These are phyloP conservation scores for Gryon sp. DNA, from an alignment of 1,140 invertebrate genomes.

Conservation along the genomic window DNA sequence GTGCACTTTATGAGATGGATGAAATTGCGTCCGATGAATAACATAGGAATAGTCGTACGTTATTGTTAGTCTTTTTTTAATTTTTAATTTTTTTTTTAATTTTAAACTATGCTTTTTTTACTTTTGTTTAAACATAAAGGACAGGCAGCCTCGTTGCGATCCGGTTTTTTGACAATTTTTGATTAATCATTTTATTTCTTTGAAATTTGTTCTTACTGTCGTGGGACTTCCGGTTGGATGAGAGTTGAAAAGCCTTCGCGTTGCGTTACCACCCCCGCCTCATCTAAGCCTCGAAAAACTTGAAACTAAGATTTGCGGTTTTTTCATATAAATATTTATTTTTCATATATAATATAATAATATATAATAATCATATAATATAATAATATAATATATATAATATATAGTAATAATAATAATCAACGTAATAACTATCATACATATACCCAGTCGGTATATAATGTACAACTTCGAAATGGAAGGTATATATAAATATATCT, in stretches of 20 bases:
- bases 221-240: background rate
- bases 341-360: slow-evolving; percentile 59
- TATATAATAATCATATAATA: slow-evolving; percentile 48
- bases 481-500: slow-evolving; percentile 71
- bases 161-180: slow-evolving; percentile 8
- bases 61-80: slow-evolving; percentile 57
- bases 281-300: slow-evolving; percentile 60
- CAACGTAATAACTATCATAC: slow-evolving; percentile 41
- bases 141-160: slow-evolving; percentile 44
- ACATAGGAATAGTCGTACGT: slow-evolving; percentile 66
- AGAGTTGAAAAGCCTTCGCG: slow-evolving; percentile 68
- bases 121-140: slow-evolving; percentile 41
- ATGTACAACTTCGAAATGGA: slow-evolving; percentile 64
- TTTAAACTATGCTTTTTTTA: too few relatives aligned
- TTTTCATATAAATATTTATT: slow-evolving; percentile 77
- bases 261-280: slow-evolving; percentile 74
- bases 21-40: slow-evolving; percentile 71
- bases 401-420: slow-evolving; percentile 47
- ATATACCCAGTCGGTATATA: slow-evolving; percentile 56
- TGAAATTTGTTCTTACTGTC: too few relatives aligned
- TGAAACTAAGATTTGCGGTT: slow-evolving; percentile 51
- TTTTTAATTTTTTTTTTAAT: background rate
- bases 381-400: slow-evolving; percentile 50
- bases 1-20: slow-evolving; percentile 74
- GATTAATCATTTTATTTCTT: too few relatives aligned